phyloP scores from a whole-genome alignment of 1,140 invertebrate species.

The Sycophaga agraensis region DNA sequence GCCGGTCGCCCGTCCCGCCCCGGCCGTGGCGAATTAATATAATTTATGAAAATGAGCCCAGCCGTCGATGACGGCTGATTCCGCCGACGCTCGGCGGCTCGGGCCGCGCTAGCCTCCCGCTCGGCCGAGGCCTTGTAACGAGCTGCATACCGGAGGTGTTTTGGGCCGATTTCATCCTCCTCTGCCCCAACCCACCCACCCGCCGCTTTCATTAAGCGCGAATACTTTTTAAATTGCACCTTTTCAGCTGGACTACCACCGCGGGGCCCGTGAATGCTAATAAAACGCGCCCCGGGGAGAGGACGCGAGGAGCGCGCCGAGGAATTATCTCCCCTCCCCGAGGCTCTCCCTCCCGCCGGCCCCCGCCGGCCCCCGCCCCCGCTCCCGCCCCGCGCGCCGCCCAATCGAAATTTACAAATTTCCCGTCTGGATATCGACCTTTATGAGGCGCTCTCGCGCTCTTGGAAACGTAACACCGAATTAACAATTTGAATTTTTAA shows the following conservation, averaged over 20 bases:
- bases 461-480: neutral
- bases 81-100: neutral
- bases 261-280: conserved; percentile 9
- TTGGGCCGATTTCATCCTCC: neutral
- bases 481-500: neutral
- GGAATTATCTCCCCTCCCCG: neutral
- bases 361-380: too few species aligned
- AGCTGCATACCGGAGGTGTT: neutral
- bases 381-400: too few species aligned
- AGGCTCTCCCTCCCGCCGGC: too few species aligned
- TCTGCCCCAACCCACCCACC: too few species aligned
- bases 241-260: neutral
- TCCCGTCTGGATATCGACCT: neutral
- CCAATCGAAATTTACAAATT: conserved; percentile 6
- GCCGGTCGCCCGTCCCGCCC: conserved; percentile 21
- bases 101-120: neutral
- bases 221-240: conserved; percentile 11
- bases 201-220: neutral
- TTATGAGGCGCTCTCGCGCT: too few species aligned
- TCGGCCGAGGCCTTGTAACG: neutral
- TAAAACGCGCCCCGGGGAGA: neutral
- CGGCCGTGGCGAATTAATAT: conserved; percentile 49
- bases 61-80: conserved; percentile 43
- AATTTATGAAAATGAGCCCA: conserved; percentile 56
- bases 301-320: neutral